A percentile compares a stretch with the other conserved stretches of the same genome.
phyloP scores from a whole-genome alignment of 2,888 invertebrate genomes.

The Galerucella pusilla region DNA sequence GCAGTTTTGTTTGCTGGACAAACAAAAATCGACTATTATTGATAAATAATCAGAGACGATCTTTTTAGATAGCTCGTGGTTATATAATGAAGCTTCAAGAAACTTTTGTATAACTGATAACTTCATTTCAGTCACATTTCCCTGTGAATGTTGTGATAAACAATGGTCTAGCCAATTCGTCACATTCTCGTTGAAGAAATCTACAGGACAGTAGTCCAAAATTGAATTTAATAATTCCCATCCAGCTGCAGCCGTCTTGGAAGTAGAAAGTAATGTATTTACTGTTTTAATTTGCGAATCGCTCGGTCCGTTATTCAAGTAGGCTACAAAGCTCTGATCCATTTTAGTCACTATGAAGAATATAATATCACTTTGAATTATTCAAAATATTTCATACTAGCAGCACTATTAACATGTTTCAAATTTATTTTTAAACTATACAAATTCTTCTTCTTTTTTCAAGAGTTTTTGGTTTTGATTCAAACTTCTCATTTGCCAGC shows the following conservation, averaged over 20 bases:
- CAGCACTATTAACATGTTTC: too few relatives aligned
- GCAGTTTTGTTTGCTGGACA: constrained; percentile 36
- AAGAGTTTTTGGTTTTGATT: too few relatives aligned
- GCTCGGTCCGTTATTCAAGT: constrained; percentile 42
- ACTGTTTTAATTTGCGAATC: constrained; percentile 44
- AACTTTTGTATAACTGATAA: constrained; percentile 42
- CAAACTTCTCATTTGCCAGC: too few relatives aligned
- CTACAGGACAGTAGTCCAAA: constrained; percentile 41
- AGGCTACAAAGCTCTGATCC: constrained; percentile 35
- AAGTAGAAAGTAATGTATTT: constrained; percentile 45
- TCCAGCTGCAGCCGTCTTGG: constrained; percentile 47
- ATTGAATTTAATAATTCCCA: constrained; percentile 47
- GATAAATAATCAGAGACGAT: constrained; percentile 49
- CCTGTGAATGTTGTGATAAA: constrained; percentile 44
- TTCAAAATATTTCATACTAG: too few relatives aligned
- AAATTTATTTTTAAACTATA: background rate
- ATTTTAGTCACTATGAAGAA: background rate
- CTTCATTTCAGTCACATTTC: constrained; percentile 48
- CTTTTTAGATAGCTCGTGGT: constrained; percentile 50
- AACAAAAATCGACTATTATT: constrained; percentile 50
- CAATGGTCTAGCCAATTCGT: constrained; percentile 48
- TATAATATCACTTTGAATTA: background rate
- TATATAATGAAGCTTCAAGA: constrained; percentile 42
- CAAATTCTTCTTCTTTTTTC: background rate
- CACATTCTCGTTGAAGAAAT: constrained; percentile 43